Conservation (phyloP, 2,113 vertebrate species). For the Grallaria varia region DNA sequence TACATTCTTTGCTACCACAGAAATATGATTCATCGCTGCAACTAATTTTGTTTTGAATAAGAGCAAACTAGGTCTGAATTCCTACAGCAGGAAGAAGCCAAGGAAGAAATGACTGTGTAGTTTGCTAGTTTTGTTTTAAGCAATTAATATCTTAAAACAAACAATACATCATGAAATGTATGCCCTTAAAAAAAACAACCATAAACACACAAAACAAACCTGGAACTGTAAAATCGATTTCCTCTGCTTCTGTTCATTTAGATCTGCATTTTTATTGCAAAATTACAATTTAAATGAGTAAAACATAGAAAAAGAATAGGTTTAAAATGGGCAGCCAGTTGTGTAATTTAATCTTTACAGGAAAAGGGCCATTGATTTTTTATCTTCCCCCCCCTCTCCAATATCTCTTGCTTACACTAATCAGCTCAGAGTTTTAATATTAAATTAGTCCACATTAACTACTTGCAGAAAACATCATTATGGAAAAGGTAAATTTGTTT, state of each 20-base stretch:
- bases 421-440: neutral
- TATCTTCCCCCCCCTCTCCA: rapidly evolving
- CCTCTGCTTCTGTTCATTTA: neutral
- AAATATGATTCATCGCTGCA: constrained; percentile 28
- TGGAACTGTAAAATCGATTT: neutral
- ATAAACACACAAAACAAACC: neutral
- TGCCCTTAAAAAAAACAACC: neutral
- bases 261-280: neutral
- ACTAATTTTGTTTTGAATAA: constrained; percentile 24
- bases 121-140: neutral
- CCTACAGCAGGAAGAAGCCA: neutral
- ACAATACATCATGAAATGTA: neutral
- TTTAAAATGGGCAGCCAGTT: neutral
- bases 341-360: neutral
- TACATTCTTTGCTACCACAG: neutral
- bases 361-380: neutral
- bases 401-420: neutral
- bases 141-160: neutral
- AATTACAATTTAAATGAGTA: neutral
- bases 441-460: neutral
- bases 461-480: neutral
- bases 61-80: neutral
- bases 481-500: neutral
- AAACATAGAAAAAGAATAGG: neutral
- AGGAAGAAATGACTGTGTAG: neutral